Percentiles rank a stretch among this genome's conserved stretches.
phyloP scores from a whole-genome alignment of 2,113 vertebrate species.

The Pagrus major region DNA sequence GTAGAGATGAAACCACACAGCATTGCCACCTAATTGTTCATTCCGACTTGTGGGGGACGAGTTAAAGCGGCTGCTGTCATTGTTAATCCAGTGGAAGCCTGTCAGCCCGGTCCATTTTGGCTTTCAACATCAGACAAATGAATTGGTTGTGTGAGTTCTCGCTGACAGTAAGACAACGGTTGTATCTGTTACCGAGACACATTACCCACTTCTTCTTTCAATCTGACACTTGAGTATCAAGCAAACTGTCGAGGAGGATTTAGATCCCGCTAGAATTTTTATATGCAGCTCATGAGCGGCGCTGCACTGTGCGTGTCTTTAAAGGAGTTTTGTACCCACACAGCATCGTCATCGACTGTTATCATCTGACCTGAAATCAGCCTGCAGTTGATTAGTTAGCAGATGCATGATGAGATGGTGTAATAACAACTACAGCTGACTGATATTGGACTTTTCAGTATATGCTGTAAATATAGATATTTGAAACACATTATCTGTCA shows the following conservation, averaged over 20 bases:
- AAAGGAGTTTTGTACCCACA: background rate
- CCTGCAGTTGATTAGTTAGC: no score
- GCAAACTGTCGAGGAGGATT: constrained; percentile 35
- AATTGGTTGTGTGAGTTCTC: constrained; percentile 55
- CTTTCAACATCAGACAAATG: constrained; percentile 57
- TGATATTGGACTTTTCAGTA: no score
- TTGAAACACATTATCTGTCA: background rate
- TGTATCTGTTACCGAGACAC: constrained; percentile 49
- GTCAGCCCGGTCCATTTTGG: constrained; percentile 42
- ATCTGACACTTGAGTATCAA: constrained; percentile 43
- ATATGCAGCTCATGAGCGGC: constrained; percentile 8
- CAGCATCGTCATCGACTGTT: background rate
- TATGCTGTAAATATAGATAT: no score
- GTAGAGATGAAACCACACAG: constrained; percentile 7
- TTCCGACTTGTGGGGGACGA: constrained; percentile 39
- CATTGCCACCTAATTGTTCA: constrained; percentile 41
- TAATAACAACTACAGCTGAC: no score
- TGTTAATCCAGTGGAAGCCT: constrained; percentile 55
- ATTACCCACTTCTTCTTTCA: constrained; percentile 39
- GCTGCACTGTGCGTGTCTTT: background rate
- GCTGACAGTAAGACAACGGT: constrained; percentile 42
- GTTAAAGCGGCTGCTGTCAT: constrained; percentile 54
- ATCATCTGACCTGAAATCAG: background rate
- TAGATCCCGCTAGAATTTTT: constrained; percentile 21
- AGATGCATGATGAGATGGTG: background rate